A percentile compares a stretch with the other conserved stretches of the same genome.
These are phyloP conservation scores for Holothuria glaberrima DNA, from an alignment of 35 echinoderm and acorn worm species.

Conservation along the genomic window DNA sequence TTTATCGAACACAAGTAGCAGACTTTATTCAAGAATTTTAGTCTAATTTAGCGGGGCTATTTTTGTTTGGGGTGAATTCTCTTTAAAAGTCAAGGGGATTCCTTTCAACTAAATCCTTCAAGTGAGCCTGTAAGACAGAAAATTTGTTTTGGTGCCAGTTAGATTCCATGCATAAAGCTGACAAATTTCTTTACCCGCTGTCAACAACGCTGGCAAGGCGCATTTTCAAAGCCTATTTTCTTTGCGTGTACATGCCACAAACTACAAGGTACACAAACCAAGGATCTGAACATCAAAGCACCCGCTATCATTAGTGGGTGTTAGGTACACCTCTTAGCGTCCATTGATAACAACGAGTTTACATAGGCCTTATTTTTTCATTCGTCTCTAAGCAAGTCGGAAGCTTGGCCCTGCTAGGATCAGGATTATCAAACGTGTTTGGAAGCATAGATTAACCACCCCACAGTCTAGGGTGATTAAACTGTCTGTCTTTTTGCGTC, in stretches of 20 bases:
- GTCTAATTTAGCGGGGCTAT: too few species aligned
- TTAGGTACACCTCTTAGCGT: constrained; percentile 25
- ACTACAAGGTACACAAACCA: constrained; percentile 4
- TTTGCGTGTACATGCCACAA: too few species aligned
- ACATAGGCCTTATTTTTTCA: not conserved
- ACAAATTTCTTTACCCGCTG: not conserved
- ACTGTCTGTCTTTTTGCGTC: not conserved
- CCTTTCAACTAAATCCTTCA: too few species aligned
- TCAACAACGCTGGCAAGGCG: not conserved
- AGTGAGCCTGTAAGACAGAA: not conserved
- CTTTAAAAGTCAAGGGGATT: too few species aligned
- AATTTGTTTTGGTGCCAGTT: constrained; percentile 7
- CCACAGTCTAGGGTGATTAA: constrained; percentile 30
- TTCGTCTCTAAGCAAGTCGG: constrained; percentile 21
- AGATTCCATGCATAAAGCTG: not conserved
- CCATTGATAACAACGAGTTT: constrained; percentile 10
- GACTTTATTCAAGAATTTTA: too few species aligned
- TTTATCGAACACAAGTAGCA: too few species aligned
- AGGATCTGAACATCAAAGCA: constrained; percentile 5
- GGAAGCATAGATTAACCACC: not conserved
- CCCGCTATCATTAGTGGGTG: constrained; percentile 31
- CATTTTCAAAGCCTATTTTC: too few species aligned
- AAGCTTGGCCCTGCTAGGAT: constrained; percentile 26
- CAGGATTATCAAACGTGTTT: not conserved
- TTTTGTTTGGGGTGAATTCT: too few species aligned